These are phyloP conservation scores for Erythrocercus mccallii DNA, from an alignment of 2,113 vertebrate species.

Conservation along the genomic window DNA sequence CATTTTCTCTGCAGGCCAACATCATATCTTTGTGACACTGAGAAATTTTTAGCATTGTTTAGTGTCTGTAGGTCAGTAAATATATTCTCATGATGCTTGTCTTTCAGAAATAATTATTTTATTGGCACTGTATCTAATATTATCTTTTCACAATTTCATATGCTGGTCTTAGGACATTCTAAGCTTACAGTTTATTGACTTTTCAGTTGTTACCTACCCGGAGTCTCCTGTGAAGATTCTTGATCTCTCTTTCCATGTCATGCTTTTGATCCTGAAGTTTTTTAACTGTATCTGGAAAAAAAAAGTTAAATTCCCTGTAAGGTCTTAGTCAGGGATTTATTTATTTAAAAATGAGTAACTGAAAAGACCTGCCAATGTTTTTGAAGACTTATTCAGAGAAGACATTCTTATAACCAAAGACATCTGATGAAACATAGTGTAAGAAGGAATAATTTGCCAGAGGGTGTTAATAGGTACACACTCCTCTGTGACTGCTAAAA, in stretches of 20 bases:
- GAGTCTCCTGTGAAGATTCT: constrained; percentile 91
- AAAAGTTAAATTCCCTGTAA: background rate
- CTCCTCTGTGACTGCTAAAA: background rate
- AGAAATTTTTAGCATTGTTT: background rate
- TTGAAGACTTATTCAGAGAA: background rate
- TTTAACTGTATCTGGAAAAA: constrained; percentile 85
- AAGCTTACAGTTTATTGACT: background rate
- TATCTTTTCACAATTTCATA: background rate
- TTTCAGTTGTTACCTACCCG: constrained; percentile 74
- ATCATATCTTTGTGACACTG: background rate
- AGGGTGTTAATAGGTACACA: background rate
- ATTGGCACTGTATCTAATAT: background rate
- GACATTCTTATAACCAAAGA: background rate
- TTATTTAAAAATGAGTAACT: background rate
- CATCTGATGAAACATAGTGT: background rate
- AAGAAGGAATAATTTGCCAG: background rate
- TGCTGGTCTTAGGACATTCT: background rate
- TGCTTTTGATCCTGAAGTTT: constrained; percentile 96
- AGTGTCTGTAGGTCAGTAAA: background rate
- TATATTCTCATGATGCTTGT: background rate
- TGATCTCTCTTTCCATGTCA: constrained; percentile 95
- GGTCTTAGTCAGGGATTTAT: background rate
- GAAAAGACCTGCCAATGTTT: background rate
- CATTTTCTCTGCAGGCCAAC: background rate
- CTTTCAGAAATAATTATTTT: background rate